phyloP scores from a whole-genome alignment of 1,140 invertebrate genomes.

The Mactra quadrangularis region DNA sequence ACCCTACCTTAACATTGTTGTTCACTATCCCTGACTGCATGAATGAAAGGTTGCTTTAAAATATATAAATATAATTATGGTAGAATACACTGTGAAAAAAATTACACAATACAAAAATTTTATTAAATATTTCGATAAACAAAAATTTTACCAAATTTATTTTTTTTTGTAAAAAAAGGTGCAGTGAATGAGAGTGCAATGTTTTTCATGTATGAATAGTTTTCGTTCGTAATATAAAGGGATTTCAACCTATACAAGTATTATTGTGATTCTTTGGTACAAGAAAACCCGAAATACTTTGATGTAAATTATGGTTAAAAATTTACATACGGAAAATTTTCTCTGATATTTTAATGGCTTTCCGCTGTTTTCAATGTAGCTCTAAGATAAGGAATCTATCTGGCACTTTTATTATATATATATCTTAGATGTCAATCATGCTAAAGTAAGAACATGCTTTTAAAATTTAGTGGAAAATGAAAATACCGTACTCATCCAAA shows the following conservation, averaged over 20 bases:
- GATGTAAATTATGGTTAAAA: conserved; percentile 14
- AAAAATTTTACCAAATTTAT: no score
- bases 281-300: neutral
- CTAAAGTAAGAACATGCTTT: neutral
- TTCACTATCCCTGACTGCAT: no score
- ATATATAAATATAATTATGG: no score
- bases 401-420: neutral
- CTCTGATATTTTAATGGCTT: neutral
- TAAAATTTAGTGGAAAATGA: neutral
- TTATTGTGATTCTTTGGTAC: conserved; percentile 27
- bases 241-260: conserved; percentile 27
- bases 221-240: conserved; percentile 8
- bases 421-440: neutral
- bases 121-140: no score
- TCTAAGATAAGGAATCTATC: neutral
- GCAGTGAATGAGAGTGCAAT: neutral
- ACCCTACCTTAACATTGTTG: neutral
- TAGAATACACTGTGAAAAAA: no score
- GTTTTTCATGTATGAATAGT: neutral
- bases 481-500: neutral
- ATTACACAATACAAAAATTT: no score
- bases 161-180: neutral
- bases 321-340: conserved; percentile 2
- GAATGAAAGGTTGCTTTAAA: no score
- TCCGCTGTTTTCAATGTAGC: neutral